A percentile compares a stretch with the other conserved stretches of the same genome.
Conservation (phyloP, 2,888 invertebrate genomes). For the Phengaris arion region DNA sequence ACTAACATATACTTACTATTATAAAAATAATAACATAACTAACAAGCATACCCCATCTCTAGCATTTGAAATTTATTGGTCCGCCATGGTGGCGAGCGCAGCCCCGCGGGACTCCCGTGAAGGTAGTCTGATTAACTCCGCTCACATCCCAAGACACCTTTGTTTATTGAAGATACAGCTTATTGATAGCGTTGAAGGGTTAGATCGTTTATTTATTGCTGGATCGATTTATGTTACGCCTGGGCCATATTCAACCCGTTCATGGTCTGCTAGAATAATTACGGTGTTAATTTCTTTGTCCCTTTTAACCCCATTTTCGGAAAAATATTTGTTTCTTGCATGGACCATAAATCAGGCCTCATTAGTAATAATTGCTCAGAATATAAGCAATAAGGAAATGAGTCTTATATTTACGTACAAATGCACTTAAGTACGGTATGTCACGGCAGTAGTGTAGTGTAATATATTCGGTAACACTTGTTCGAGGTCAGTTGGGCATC, state of each 20-base stretch:
- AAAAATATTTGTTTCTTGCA: neutral
- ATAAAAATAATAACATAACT: neutral
- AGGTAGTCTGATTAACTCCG: constrained; percentile 33
- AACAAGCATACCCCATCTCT: neutral
- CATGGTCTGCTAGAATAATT: neutral
- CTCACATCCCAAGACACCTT: constrained; percentile 24
- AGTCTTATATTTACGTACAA: constrained; percentile 13
- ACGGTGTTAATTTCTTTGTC: neutral
- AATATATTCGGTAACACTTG: neutral
- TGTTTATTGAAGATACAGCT: constrained; percentile 25
- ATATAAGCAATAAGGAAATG: constrained; percentile 7
- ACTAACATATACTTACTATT: neutral
- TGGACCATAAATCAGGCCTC: neutral
- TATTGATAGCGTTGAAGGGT: constrained; percentile 12
- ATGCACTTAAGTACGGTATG: constrained; percentile 23
- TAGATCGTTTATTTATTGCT: constrained; percentile 12
- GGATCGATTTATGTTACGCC: neutral
- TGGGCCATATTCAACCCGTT: neutral
- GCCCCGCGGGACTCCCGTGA: constrained; percentile 49
- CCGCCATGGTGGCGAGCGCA: constrained; percentile 67
- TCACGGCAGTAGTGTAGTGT: constrained; percentile 10
- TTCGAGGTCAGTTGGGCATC: constrained; percentile 21
- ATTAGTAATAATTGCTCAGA: neutral
- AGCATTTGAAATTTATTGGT: constrained; percentile 65
- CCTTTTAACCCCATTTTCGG: neutral